phyloP scores from a whole-genome alignment of 2,888 invertebrate genomes.

The Polydrusus pterygomalis region DNA sequence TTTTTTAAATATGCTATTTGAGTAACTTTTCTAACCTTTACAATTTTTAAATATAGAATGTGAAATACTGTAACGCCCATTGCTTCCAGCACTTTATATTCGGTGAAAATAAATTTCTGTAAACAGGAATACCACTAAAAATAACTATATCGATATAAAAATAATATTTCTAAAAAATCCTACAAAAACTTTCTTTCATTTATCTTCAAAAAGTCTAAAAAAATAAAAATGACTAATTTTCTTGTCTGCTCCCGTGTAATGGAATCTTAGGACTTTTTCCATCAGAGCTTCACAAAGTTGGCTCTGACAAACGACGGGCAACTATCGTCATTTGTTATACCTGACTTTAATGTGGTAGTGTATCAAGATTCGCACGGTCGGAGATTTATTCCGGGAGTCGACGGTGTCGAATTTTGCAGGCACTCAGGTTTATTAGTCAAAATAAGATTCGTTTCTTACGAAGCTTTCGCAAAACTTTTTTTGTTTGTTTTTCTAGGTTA shows the following conservation, averaged over 20 bases:
- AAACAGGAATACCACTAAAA: neutral
- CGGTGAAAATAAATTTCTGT: too few relatives aligned
- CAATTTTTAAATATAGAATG: too few relatives aligned
- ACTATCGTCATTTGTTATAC: constrained; percentile 51
- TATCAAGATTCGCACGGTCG: constrained; percentile 68
- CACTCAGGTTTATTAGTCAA: constrained; percentile 31
- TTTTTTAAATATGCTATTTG: too few relatives aligned
- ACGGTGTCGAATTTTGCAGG: constrained; percentile 29
- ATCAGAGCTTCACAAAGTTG: constrained; percentile 54
- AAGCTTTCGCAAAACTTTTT: neutral
- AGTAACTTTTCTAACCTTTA: too few relatives aligned
- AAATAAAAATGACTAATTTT: constrained; percentile 50
- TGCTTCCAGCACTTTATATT: too few relatives aligned
- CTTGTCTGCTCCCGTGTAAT: constrained; percentile 47
- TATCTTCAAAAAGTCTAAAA: constrained; percentile 24
- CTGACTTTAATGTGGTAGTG: constrained; percentile 66
- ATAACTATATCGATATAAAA: neutral
- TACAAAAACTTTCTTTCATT: constrained; percentile 21
- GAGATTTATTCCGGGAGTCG: constrained; percentile 64
- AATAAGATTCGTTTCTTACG: neutral
- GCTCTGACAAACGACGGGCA: constrained; percentile 62
- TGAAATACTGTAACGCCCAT: too few relatives aligned
- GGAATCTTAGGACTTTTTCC: constrained; percentile 51
- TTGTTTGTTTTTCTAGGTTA: neutral
- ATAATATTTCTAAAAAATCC: neutral